phyloP scores from a whole-genome alignment of 1,140 invertebrate species.

The Achroia grisella region DNA sequence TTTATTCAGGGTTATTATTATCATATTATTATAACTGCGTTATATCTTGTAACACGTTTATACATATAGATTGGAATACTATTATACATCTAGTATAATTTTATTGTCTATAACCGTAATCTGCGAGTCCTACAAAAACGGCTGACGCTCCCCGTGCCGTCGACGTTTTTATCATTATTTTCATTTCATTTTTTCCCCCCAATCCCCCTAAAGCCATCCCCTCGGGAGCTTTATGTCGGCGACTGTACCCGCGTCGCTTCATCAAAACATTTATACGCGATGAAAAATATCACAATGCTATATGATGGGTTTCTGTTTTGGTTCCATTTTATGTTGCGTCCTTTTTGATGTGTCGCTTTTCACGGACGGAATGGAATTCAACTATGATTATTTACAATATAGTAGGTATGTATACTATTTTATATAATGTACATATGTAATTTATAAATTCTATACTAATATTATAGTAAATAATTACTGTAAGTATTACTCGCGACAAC shows the following conservation, averaged over 20 bases:
- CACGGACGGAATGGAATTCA: neutral
- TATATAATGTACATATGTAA: no score
- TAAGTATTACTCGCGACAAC: no score
- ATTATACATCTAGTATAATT: no score
- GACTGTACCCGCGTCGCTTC: conserved; percentile 22
- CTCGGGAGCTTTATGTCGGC: conserved; percentile 14
- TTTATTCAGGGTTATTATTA: no score
- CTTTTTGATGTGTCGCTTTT: conserved; percentile 6
- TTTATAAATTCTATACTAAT: no score
- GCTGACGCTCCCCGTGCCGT: conserved; percentile 14
- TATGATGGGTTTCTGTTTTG: conserved; percentile 14
- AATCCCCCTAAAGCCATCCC: conserved; percentile 10
- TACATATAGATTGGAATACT: no score
- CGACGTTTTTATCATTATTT: conserved; percentile 53
- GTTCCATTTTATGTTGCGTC: conserved; percentile 15
- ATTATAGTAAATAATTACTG: no score
- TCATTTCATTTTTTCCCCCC: conserved; percentile 30
- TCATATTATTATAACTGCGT: no score
- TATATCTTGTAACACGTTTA: no score
- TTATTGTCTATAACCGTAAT: no score
- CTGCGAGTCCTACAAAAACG: no score
- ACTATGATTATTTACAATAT: neutral
- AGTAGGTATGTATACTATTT: no score
- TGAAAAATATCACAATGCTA: conserved; percentile 26
- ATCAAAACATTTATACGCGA: conserved; percentile 48